Conservation (phyloP, 2,888 invertebrate species). For the Keiferia lycopersicella region DNA sequence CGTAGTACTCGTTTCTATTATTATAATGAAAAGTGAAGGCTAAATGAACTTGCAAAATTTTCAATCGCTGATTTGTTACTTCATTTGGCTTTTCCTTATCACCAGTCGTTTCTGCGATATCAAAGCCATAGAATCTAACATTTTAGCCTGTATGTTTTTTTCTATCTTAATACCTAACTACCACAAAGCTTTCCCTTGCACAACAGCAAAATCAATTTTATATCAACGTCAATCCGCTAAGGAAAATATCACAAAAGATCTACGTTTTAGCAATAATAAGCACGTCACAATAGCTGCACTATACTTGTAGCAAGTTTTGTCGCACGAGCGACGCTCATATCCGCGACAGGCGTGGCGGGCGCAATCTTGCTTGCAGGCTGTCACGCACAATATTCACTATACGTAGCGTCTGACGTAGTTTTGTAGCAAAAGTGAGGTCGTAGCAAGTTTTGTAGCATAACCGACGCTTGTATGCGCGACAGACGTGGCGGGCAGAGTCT, state of each 20-base stretch:
- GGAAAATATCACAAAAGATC: slow-evolving; percentile 14
- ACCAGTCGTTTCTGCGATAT: too few relatives aligned
- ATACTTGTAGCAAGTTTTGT: slow-evolving; percentile 45
- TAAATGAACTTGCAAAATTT: too few relatives aligned
- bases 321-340: slow-evolving; percentile 53
- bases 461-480: too few relatives aligned
- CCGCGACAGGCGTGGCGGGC: slow-evolving; percentile 51
- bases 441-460: slow-evolving; percentile 55
- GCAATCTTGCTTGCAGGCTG: slow-evolving; percentile 43
- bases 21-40: too few relatives aligned
- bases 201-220: slow-evolving; percentile 5
- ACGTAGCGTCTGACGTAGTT: neutral
- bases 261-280: slow-evolving; percentile 31
- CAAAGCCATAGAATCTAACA: too few relatives aligned
- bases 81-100: too few relatives aligned
- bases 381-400: slow-evolving; percentile 37
- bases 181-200: neutral
- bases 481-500: slow-evolving; percentile 42
- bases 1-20: too few relatives aligned
- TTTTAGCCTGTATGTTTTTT: neutral
- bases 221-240: neutral
- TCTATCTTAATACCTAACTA: neutral
- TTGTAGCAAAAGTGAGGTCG: slow-evolving; percentile 19
- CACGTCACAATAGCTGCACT: slow-evolving; percentile 25
- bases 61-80: too few relatives aligned